These are phyloP conservation scores for Stercorarius parasiticus DNA, from an alignment of 2,113 vertebrate genomes.

Conservation along the genomic window DNA sequence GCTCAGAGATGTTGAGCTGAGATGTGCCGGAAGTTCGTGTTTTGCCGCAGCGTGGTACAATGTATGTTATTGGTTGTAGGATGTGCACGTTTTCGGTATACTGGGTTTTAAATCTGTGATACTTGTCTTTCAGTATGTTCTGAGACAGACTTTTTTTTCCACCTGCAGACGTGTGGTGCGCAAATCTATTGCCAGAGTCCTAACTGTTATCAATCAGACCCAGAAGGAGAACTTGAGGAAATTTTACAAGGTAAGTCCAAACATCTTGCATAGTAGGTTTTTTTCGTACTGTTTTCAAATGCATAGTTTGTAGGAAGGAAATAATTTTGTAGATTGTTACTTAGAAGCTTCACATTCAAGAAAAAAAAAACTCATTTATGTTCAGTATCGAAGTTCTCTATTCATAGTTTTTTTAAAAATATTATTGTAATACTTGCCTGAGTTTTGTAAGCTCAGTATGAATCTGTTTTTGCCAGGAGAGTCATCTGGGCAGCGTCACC, in stretches of 20 bases:
- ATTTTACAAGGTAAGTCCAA: slow-evolving; percentile 89
- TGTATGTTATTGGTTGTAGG: fast-evolving
- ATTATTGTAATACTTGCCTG: not conserved
- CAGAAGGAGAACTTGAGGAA: slow-evolving; percentile 98
- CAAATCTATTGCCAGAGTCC: slow-evolving; percentile 94
- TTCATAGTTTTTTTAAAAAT: fast-evolving
- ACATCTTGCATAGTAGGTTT: fast-evolving
- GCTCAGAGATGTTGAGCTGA: fast-evolving
- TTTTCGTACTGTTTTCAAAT: fast-evolving
- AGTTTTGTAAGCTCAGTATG: not conserved
- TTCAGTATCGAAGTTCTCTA: not conserved
- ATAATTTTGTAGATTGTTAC: fast-evolving
- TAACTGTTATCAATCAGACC: slow-evolving; percentile 98
- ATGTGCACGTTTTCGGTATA: fast-evolving
- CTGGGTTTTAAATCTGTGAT: fast-evolving
- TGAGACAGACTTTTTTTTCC: not conserved
- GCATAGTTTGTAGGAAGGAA: fast-evolving
- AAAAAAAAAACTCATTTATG: fast-evolving
- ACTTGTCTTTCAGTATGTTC: fast-evolving
- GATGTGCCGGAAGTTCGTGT: fast-evolving
- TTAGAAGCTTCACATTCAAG: not conserved
- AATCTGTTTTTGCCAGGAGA: slow-evolving; percentile 36
- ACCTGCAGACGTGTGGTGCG: slow-evolving; percentile 89
- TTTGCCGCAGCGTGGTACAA: fast-evolving
- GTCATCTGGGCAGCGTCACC: not conserved